phyloP scores from a whole-genome alignment of 2,797 vertebrate species.

The Dicrostonyx torquatus region DNA sequence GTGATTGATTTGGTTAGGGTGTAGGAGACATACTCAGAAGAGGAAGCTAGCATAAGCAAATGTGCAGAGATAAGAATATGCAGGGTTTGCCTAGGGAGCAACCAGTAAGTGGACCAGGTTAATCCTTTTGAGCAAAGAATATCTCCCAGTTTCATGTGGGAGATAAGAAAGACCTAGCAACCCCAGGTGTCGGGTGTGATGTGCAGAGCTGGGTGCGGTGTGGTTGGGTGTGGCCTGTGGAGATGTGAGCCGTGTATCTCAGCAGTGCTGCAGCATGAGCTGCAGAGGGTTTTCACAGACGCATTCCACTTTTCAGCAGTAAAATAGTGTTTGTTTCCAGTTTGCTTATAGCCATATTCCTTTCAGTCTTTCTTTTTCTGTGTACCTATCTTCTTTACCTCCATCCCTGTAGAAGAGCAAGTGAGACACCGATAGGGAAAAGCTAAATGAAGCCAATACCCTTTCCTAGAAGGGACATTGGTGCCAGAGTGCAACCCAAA shows the following conservation, averaged over 20 bases:
- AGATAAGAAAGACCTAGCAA: neutral
- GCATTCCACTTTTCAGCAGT: neutral
- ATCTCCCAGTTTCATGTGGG: neutral
- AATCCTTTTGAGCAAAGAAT: neutral
- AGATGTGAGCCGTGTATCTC: neutral
- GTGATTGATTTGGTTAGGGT: neutral
- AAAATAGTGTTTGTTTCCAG: neutral
- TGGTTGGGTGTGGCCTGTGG: neutral
- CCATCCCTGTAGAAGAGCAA: conserved; percentile 2
- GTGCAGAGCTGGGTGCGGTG: neutral
- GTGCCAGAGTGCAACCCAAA: neutral
- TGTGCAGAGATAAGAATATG: neutral
- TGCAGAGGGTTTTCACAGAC: neutral
- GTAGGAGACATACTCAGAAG: neutral
- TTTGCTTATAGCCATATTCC: neutral
- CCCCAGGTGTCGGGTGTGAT: neutral
- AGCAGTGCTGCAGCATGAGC: neutral
- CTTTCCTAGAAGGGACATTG: neutral
- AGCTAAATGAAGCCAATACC: conserved; percentile 11
- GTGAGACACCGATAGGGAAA: neutral
- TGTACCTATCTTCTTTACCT: neutral
- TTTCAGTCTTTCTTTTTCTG: neutral
- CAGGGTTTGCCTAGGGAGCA: neutral
- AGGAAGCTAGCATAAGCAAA: neutral
- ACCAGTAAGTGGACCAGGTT: neutral